phyloP scores from a whole-genome alignment of 2,113 vertebrate genomes.

The Bubo bubo region DNA sequence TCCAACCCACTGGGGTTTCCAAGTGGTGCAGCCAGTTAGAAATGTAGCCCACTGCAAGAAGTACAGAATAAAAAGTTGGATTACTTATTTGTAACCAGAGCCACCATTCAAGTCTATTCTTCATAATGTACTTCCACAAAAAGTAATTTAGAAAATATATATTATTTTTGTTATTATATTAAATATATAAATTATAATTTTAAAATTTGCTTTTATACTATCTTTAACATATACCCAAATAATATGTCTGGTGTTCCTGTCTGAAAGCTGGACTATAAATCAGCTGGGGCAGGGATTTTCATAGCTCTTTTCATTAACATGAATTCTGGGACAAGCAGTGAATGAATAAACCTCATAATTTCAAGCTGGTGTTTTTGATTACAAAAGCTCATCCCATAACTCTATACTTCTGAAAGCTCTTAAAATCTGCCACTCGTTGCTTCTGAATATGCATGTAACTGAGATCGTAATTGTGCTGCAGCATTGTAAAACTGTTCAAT shows the following conservation, averaged over 20 bases:
- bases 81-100: not conserved
- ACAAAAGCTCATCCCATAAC: not conserved
- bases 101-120: not conserved
- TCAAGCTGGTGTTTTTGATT: not conserved
- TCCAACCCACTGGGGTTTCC: not conserved
- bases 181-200: no score
- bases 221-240: not conserved
- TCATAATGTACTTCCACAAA: not conserved
- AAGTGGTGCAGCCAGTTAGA: not conserved
- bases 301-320: not conserved
- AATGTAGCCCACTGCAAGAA: not conserved
- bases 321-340: not conserved
- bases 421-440: not conserved
- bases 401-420: not conserved
- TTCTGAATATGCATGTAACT: constrained; percentile 33
- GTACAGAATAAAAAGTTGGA: not conserved
- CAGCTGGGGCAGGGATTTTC: not conserved
- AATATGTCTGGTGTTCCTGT: not conserved
- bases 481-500: not conserved
- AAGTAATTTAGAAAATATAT: not conserved
- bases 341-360: not conserved
- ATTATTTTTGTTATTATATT: no score
- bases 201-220: not conserved
- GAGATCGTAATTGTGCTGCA: not conserved
- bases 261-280: not conserved